Conservation (phyloP, 2,113 vertebrate species). For the Carollia perspicillata region DNA sequence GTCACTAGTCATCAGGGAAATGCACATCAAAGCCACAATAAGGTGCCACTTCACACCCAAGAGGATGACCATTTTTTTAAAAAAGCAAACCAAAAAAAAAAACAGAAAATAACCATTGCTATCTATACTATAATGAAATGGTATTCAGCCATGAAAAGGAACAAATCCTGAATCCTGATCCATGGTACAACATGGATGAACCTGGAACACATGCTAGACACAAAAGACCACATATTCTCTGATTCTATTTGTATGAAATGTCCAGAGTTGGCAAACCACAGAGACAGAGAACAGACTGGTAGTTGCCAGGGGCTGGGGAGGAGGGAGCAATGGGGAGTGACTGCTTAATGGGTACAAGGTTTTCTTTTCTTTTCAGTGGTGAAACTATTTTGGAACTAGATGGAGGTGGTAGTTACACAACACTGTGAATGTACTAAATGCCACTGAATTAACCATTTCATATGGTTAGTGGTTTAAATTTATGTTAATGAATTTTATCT, state of each 20-base stretch:
- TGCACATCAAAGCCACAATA: not conserved
- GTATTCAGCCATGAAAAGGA: not conserved
- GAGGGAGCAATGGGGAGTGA: not conserved
- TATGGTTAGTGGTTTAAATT: not conserved
- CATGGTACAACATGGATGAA: not conserved
- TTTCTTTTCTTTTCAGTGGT: conserved; percentile 22
- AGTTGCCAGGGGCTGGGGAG: not conserved
- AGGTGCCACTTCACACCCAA: not conserved
- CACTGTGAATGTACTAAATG: not conserved
- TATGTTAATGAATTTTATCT: not conserved
- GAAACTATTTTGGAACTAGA: conserved; percentile 7
- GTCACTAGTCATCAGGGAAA: not conserved
- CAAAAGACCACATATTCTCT: not conserved
- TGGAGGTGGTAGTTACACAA: not conserved
- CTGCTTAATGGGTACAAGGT: conserved; percentile 14
- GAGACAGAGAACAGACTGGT: not conserved
- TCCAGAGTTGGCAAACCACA: not conserved
- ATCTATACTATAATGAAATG: not conserved
- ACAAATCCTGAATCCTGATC: not conserved
- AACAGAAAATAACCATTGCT: not conserved
- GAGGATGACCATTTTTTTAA: not conserved
- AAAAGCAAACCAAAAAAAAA: not conserved
- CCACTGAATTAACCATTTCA: not conserved
- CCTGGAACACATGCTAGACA: not conserved
- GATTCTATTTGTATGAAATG: not conserved